Conservation (phyloP, 2,797 vertebrate species). For the Etheostoma nigrum region DNA sequence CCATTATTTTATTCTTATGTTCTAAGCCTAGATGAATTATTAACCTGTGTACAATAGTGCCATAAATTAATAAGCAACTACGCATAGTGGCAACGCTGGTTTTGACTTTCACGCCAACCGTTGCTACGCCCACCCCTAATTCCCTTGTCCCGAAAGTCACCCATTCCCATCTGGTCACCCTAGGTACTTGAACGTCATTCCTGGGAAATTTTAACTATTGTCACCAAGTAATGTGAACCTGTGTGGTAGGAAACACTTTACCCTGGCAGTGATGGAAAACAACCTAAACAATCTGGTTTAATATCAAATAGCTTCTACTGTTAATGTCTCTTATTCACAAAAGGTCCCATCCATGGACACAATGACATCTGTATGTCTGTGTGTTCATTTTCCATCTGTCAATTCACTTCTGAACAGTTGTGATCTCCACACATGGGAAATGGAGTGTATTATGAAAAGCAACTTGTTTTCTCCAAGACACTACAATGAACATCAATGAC, state of each 20-base stretch:
- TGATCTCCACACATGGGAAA: not conserved
- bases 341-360: not conserved
- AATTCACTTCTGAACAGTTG: not conserved
- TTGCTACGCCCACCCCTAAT: no score
- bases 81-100: no score
- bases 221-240: not conserved
- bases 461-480: slow-evolving; percentile 3
- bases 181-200: not conserved
- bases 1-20: no score
- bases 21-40: no score
- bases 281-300: not conserved
- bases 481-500: not conserved
- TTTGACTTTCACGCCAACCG: no score
- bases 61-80: no score
- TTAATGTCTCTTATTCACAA: not conserved
- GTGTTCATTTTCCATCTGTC: not conserved
- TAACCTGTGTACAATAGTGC: no score
- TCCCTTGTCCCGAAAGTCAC: no score
- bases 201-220: not conserved
- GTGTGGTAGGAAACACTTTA: not conserved
- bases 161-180: no score
- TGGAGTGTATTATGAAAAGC: not conserved
- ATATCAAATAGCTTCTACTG: not conserved
- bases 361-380: not conserved
- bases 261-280: not conserved